Conservation (phyloP, 2,888 invertebrate species). For the Ectemnius continuus region DNA sequence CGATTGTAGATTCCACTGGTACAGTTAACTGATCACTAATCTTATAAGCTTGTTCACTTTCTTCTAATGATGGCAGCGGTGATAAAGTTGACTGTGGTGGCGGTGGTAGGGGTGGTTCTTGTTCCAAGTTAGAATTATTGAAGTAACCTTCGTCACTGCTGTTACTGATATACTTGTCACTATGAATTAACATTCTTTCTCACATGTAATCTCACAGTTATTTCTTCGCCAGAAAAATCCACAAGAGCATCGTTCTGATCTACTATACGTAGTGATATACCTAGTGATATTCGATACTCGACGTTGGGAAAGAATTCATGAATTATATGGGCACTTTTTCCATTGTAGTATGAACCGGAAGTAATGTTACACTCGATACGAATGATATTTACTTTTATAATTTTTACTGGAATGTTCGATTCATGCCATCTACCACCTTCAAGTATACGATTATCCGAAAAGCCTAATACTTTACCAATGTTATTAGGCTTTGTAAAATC, state of each 20-base stretch:
- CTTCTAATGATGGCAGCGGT: too few species aligned
- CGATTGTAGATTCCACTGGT: too few species aligned
- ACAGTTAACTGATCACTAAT: too few species aligned
- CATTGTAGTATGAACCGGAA: neutral
- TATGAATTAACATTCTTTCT: neutral
- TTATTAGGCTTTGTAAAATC: neutral
- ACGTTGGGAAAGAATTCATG: slow-evolving; percentile 6
- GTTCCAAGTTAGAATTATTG: too few species aligned
- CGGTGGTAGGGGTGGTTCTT: too few species aligned
- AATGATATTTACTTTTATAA: neutral
- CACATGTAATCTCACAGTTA: neutral
- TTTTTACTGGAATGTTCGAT: neutral
- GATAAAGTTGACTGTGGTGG: too few species aligned
- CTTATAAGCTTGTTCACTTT: too few species aligned
- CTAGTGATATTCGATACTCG: too few species aligned
- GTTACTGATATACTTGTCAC: neutral
- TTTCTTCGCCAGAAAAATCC: slow-evolving; percentile 1
- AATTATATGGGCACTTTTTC: neutral
- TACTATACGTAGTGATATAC: neutral
- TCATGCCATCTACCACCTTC: neutral
- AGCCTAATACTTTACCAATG: neutral
- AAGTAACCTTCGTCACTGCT: too few species aligned
- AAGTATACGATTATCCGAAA: neutral
- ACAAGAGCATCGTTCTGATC: neutral
- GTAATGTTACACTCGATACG: slow-evolving; percentile 5